Evolutionary conservation across 2,797 vertebrate species (phyloP).

Genomic region (Cyclura pinguis): DNA sequence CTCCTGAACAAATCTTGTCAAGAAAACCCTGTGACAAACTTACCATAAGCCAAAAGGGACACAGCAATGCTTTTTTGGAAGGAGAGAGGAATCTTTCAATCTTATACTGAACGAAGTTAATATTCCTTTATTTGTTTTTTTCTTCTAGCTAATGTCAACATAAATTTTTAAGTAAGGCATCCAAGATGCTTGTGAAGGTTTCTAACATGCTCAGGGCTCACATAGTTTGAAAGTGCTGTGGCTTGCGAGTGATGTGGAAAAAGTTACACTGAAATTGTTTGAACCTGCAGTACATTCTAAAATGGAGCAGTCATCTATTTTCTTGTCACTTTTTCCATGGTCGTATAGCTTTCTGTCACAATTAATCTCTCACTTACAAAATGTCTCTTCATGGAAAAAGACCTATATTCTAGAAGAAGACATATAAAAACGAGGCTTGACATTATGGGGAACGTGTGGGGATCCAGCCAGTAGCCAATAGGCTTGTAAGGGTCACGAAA

Average conservation of each 20-base stretch:
- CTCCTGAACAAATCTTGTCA: too few relatives aligned
- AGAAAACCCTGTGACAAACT: too few relatives aligned
- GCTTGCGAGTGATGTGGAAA: background rate
- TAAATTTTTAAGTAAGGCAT: background rate
- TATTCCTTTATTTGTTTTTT: background rate
- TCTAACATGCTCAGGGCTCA: background rate
- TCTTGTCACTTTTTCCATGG: background rate
- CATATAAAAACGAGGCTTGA: background rate
- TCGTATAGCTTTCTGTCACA: background rate
- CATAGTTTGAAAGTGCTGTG: background rate
- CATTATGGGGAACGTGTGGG: background rate
- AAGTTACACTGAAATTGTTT: constrained; percentile 11
- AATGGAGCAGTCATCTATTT: background rate
- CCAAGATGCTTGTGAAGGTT: background rate
- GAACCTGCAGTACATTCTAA: background rate
- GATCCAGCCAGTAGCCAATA: background rate
- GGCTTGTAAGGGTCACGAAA: background rate
- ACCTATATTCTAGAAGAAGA: background rate
- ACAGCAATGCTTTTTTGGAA: background rate
- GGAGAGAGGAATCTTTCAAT: background rate
- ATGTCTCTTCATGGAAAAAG: background rate
- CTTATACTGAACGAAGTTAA: background rate
- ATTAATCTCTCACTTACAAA: background rate
- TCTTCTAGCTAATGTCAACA: background rate
- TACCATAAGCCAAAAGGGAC: too few relatives aligned